Conservation (phyloP, 2,888 invertebrate species). For the Dendrolimus houi region DNA sequence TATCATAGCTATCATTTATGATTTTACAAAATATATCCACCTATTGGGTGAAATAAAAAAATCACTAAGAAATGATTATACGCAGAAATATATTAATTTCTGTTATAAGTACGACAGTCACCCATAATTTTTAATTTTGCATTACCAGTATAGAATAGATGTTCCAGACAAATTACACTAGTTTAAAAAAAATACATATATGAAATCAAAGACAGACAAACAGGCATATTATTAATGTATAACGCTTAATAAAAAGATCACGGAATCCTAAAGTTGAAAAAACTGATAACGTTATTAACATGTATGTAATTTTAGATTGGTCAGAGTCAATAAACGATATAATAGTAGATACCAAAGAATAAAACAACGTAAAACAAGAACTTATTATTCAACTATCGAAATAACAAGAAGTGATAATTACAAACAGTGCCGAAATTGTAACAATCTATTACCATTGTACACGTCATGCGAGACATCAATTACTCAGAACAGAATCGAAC, state of each 20-base stretch:
- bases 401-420: slow-evolving; percentile 27
- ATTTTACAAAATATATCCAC: no score
- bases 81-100: not conserved
- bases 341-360: not conserved
- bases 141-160: no score
- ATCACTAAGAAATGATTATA: not conserved
- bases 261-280: no score
- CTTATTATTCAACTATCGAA: not conserved
- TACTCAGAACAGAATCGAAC: slow-evolving; percentile 59
- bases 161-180: no score
- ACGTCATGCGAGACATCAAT: slow-evolving; percentile 49
- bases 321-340: not conserved
- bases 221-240: no score
- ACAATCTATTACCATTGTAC: slow-evolving; percentile 39
- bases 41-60: not conserved
- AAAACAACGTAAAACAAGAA: not conserved
- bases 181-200: no score
- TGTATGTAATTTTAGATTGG: no score
- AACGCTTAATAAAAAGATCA: no score
- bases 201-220: no score
- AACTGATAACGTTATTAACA: no score
- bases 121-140: not conserved
- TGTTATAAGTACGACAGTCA: not conserved
- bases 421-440: not conserved
- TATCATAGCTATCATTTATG: no score